phyloP scores from a whole-genome alignment of 2,113 vertebrate genomes.

The Coracopsis vasa region DNA sequence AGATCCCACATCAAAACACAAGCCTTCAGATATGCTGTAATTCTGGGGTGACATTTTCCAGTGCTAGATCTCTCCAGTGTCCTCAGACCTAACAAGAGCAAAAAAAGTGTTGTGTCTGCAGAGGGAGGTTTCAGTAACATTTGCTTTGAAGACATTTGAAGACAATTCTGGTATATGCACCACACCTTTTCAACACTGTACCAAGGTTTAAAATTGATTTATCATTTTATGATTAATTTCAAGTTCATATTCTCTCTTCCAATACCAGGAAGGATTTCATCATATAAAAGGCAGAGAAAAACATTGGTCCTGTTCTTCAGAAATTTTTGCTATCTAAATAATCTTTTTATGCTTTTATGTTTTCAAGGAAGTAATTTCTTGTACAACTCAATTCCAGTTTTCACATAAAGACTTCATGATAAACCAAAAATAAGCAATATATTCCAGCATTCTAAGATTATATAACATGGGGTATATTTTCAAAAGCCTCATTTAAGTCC shows the following conservation, averaged over 20 bases:
- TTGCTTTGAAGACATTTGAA: background rate
- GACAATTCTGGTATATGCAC: background rate
- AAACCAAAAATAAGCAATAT: background rate
- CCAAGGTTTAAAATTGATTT: background rate
- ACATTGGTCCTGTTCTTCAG: background rate
- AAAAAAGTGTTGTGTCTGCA: background rate
- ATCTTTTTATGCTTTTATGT: background rate
- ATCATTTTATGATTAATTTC: background rate
- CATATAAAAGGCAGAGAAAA: background rate
- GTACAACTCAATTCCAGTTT: background rate
- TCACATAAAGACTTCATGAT: background rate
- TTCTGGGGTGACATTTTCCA: accelerated
- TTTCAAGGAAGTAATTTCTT: background rate
- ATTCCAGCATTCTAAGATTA: background rate
- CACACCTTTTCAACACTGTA: background rate
- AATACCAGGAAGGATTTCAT: background rate
- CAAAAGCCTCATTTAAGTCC: background rate
- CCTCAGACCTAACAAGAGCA: background rate
- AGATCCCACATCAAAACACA: background rate
- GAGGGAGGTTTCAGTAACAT: background rate
- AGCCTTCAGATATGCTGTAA: background rate
- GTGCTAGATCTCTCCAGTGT: background rate
- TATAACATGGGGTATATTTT: background rate
- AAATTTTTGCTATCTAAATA: background rate
- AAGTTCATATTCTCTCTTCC: background rate